Evolutionary conservation across 2,888 invertebrate species (phyloP).

Genomic region (Eupithecia insigniata): DNA sequence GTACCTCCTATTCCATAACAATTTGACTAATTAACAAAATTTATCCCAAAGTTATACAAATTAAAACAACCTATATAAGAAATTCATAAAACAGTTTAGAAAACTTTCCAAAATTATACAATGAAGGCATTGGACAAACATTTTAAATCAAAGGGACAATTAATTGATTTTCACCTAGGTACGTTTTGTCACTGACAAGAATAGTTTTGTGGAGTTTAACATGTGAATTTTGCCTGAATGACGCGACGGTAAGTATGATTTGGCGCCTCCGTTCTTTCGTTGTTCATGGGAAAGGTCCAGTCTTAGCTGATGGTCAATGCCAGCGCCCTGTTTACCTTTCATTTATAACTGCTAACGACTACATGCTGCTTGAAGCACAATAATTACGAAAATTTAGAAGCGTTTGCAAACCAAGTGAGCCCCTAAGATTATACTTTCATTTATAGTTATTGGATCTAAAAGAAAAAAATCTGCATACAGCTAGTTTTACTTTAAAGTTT

Average conservation of each 20-base stretch:
- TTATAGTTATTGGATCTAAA: neutral
- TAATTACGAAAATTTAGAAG: neutral
- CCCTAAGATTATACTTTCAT: neutral
- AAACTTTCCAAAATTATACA: too few relatives aligned
- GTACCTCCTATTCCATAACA: too few relatives aligned
- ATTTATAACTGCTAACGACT: slow-evolving; percentile 2
- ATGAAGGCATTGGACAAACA: too few relatives aligned
- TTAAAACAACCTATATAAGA: too few relatives aligned
- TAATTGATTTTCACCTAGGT: too few relatives aligned
- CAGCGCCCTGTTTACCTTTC: slow-evolving; percentile 13
- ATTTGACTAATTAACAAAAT: too few relatives aligned
- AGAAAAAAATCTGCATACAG: neutral
- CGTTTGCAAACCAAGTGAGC: neutral
- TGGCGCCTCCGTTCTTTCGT: slow-evolving; percentile 5
- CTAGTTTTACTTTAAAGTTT: neutral
- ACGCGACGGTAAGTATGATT: neutral
- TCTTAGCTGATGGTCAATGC: slow-evolving; percentile 17
- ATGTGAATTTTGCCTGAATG: neutral
- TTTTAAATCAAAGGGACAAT: too few relatives aligned
- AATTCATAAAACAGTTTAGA: too few relatives aligned
- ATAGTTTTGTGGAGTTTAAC: neutral
- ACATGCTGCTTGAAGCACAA: neutral
- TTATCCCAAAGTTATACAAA: too few relatives aligned
- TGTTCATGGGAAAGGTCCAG: neutral
- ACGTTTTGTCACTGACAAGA: neutral